These are phyloP conservation scores for Ursus arctos DNA, from an alignment of 2,113 vertebrate species.

Conservation along the genomic window DNA sequence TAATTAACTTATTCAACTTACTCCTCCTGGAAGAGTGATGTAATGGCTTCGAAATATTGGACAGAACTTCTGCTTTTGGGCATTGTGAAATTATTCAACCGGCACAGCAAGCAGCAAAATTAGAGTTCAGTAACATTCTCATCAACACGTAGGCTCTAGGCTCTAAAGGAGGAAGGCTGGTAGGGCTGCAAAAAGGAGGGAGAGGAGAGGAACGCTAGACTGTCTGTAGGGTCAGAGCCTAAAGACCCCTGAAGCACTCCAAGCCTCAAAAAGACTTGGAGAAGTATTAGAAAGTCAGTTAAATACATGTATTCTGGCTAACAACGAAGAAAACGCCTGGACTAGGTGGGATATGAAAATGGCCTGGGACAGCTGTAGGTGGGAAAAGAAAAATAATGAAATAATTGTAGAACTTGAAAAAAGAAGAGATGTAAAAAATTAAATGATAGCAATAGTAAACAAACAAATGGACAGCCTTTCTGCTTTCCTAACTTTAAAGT, in stretches of 20 bases:
- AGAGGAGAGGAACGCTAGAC: neutral
- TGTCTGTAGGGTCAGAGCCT: neutral
- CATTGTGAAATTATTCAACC: neutral
- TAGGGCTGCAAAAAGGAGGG: neutral
- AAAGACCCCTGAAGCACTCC: neutral
- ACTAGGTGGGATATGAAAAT: neutral
- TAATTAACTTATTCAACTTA: neutral
- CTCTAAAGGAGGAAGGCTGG: neutral
- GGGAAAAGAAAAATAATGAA: neutral
- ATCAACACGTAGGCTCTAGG: neutral
- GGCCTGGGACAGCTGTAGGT: neutral
- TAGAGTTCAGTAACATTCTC: neutral
- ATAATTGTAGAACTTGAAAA: neutral
- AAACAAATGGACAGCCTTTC: neutral
- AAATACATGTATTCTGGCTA: neutral
- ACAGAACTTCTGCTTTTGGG: conserved; percentile 28
- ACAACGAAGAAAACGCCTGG: neutral
- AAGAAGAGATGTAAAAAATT: neutral
- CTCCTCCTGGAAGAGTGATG: neutral
- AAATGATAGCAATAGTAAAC: neutral
- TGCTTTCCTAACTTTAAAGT: neutral
- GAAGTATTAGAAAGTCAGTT: neutral
- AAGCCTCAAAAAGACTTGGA: neutral
- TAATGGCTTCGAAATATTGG: neutral
- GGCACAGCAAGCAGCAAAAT: neutral